These are phyloP conservation scores for Cotesia typhae DNA, from an alignment of 1,140 invertebrate species.

Conservation along the genomic window DNA sequence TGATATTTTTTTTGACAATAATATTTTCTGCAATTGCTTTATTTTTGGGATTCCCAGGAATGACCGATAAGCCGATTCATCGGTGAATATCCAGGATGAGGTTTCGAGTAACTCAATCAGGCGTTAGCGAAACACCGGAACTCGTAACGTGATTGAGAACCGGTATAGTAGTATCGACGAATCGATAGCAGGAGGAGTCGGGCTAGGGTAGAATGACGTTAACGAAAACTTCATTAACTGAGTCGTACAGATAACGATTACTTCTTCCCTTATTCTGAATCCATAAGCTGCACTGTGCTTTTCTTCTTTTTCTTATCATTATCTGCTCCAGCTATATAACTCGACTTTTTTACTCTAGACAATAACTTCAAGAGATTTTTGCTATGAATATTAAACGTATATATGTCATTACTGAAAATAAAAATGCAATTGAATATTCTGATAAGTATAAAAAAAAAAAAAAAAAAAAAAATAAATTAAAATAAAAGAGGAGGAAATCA, in stretches of 20 bases:
- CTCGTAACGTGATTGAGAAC: slow-evolving; percentile 25
- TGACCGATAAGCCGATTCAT: not conserved
- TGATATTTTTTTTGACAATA: too few species aligned
- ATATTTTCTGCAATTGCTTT: too few species aligned
- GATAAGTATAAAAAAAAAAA: too few species aligned
- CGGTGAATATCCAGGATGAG: slow-evolving; percentile 5
- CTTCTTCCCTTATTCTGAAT: slow-evolving; percentile 24
- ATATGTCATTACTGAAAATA: too few species aligned
- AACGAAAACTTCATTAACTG: slow-evolving; percentile 46
- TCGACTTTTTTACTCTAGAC: too few species aligned
- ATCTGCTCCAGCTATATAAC: not conserved
- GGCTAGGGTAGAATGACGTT: slow-evolving; percentile 42
- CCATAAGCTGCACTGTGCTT: not conserved
- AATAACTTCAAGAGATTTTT: too few species aligned
- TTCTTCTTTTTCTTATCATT: not conserved
- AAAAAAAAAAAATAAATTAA: too few species aligned
- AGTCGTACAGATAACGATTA: slow-evolving; percentile 34
- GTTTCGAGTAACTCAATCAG: slow-evolving; percentile 9
- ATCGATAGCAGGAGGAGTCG: slow-evolving; percentile 30
- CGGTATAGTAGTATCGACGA: slow-evolving; percentile 42
- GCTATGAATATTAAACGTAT: too few species aligned
- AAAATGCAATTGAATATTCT: too few species aligned
- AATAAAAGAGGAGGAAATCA: too few species aligned
- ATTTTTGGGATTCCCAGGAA: too few species aligned
- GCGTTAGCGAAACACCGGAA: slow-evolving; percentile 21